Evolutionary conservation across 2,888 invertebrate genomes (phyloP).

Genomic region (Ormyrus nitidulus): DNA sequence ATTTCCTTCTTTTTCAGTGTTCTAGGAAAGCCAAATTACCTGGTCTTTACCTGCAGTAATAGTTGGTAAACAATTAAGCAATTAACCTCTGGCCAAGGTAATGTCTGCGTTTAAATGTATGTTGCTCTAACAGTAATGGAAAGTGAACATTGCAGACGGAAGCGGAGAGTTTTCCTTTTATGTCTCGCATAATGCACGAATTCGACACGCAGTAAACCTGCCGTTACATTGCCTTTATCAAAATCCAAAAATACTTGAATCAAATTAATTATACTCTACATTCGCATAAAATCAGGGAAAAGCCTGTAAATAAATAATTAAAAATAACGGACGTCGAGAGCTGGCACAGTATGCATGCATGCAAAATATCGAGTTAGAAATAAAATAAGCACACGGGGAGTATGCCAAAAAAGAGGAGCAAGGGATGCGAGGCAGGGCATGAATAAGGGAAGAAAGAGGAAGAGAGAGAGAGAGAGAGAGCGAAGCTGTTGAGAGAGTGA

Average conservation of each 20-base stretch:
- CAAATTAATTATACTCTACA: too few species aligned
- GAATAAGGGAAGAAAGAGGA: conserved; percentile 14
- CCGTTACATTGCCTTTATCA: too few species aligned
- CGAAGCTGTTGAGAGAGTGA: conserved; percentile 8
- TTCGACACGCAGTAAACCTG: too few species aligned
- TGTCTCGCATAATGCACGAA: too few species aligned
- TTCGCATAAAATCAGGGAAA: too few species aligned
- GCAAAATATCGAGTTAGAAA: conserved; percentile 46
- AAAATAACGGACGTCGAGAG: neutral
- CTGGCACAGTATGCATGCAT: conserved; percentile 18
- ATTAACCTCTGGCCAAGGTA: conserved; percentile 47
- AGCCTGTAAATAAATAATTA: neutral
- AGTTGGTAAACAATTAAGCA: conserved; percentile 50
- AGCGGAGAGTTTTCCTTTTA: neutral
- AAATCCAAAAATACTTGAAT: too few species aligned
- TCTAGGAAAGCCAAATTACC: conserved; percentile 31
- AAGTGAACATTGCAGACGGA: conserved; percentile 27
- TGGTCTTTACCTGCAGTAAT: conserved; percentile 46
- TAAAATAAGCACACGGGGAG: conserved; percentile 30
- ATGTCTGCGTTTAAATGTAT: conserved; percentile 48
- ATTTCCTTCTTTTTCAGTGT: conserved; percentile 1
- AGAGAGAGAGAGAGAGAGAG: conserved; percentile 1
- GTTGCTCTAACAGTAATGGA: conserved; percentile 50
- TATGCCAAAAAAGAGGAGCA: neutral
- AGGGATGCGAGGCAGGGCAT: neutral